Percentiles rank a stretch among this genome's conserved stretches.
These are phyloP conservation scores for Vanacampus margaritifer DNA, from an alignment of 2,113 vertebrate species.

Conservation along the genomic window DNA sequence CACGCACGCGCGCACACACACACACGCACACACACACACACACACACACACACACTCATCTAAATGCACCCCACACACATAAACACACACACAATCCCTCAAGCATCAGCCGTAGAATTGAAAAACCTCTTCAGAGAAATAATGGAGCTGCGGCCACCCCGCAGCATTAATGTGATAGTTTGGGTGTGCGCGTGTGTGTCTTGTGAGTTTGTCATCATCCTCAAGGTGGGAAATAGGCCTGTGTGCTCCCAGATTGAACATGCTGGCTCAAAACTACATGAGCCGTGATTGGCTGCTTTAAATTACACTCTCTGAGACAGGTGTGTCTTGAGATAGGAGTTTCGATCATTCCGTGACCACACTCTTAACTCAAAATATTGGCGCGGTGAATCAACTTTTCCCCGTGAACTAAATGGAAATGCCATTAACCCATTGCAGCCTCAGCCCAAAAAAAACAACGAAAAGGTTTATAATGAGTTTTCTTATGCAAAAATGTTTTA, in stretches of 20 bases:
- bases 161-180: conserved; percentile 24
- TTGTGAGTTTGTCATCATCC: background rate
- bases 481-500: background rate
- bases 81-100: background rate
- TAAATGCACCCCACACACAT: too few species aligned
- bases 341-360: too few species aligned
- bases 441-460: background rate
- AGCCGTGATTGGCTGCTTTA: background rate
- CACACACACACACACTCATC: too few species aligned
- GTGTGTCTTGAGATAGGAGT: background rate
- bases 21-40: background rate
- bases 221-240: background rate
- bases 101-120: conserved; percentile 66
- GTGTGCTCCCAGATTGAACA: background rate
- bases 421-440: background rate
- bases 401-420: background rate
- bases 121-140: conserved; percentile 76
- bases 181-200: conserved; percentile 11
- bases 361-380: too few species aligned
- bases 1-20: background rate
- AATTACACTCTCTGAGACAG: background rate
- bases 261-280: background rate
- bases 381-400: background rate
- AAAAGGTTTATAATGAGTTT: background rate
- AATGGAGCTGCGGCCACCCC: conserved; percentile 47